Conservation (phyloP, 2,888 invertebrate genomes). For the Girardia tigrina region DNA sequence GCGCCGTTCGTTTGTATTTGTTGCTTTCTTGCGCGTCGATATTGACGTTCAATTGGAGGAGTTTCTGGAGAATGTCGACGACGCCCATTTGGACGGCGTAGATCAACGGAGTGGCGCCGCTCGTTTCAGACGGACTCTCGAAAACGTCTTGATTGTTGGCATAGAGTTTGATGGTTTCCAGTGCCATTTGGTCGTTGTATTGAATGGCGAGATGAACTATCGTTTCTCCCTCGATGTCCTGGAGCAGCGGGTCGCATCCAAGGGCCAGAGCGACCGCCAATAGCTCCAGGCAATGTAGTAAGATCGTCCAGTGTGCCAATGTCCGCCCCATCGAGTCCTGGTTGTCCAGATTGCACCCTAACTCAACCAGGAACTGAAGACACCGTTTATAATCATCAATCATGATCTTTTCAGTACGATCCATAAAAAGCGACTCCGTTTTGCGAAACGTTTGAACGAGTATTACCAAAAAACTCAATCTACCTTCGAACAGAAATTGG, state of each 20-base stretch:
- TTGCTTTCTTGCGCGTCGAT: conserved; percentile 40
- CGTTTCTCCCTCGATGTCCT: conserved; percentile 35
- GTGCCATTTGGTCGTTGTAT: conserved; percentile 15
- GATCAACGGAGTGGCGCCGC: conserved; percentile 41
- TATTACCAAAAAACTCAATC: conserved; percentile 34
- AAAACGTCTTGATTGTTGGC: conserved; percentile 21
- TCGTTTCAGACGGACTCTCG: conserved; percentile 38
- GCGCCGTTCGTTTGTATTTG: conserved; percentile 40
- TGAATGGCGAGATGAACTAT: conserved; percentile 33
- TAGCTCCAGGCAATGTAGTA: conserved; percentile 24
- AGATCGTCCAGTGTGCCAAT: conserved; percentile 32
- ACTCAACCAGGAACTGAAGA: conserved; percentile 9
- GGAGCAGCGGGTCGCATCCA: conserved; percentile 33
- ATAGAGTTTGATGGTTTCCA: conserved; percentile 32
- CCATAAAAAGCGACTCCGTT: conserved; percentile 26
- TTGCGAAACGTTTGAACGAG: conserved; percentile 35
- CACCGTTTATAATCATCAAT: conserved; percentile 35
- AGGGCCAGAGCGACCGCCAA: conserved; percentile 14
- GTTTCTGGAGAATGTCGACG: conserved; percentile 39
- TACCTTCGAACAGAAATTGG: conserved; percentile 33
- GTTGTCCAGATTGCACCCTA: conserved; percentile 72
- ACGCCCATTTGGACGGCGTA: conserved; percentile 41
- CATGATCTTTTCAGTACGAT: background rate
- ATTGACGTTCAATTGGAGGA: conserved; percentile 41
- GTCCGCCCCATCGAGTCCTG: conserved; percentile 77